Base-by-base conservation (phyloP, 2,888 invertebrate genomes). In the Lasioglossum zephyrum region DNA sequence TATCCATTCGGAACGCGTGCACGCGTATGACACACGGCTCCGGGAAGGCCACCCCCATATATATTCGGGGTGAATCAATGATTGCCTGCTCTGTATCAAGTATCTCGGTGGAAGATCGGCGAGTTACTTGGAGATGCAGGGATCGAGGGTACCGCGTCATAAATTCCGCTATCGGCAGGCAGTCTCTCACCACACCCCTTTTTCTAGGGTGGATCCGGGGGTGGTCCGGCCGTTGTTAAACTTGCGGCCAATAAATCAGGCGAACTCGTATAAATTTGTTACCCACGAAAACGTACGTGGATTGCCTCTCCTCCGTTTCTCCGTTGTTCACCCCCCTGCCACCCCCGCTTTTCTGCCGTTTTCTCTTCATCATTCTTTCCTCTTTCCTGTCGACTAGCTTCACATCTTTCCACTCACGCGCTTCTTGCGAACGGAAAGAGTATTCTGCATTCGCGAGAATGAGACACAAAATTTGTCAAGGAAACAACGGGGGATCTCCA, bases 221-320 rank as follows among this genome's bases (percentile, higher is more conserved):
- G 81, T 82, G 85, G 88, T 85, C 87, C 88, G 86, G 92, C 91
- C 92, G 92, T 92, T 94, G 93, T 94, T 94, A 92, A 94, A 94
- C 93, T 93, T 93, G 92, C 90, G 92, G 92, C 89, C 93, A 90
- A 94, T 93, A 93, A 93, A 93, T 94, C 94, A 94, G 90, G 89
- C 89, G 89, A 92, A 93, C 93, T 93, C 92, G 92, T 93, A 94
- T 94, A 94, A 94, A 94, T 94, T 94, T 93, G 93, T 93, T 92
- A 93, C 92, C 91, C 90, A 90, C 91, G 91, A 92, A 93, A 93
- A 93, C 93, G 93, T 91, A 93, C 92, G 91, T 89, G 92, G 90
- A 89, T 89, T 89, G 89, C 87, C 86, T 77, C 83, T 44, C 75
- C 49, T 66, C 53, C 72, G 49, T 77, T 75, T 70, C 31, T 41